Conservation (phyloP, 2,888 invertebrate species). For the Erynnis tages region DNA sequence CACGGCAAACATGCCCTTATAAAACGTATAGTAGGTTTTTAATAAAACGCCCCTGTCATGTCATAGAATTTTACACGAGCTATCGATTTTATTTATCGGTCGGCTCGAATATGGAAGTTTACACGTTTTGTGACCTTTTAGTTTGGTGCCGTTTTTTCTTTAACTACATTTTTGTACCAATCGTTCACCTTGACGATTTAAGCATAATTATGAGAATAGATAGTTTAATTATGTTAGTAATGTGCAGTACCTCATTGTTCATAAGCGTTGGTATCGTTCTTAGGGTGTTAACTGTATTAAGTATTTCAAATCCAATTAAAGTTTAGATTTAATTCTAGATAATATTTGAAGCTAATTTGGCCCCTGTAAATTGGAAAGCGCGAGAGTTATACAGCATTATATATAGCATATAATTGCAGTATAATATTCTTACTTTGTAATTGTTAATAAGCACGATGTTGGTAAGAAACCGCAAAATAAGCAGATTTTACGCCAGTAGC, state of each 20-base stretch:
- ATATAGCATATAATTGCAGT: background rate
- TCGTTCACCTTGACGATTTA: too few species aligned
- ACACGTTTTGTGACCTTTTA: slow-evolving; percentile 9
- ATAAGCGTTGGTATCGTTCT: too few species aligned
- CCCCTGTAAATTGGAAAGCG: too few species aligned
- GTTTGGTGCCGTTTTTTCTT: background rate
- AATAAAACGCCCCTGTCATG: slow-evolving; percentile 57
- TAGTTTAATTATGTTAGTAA: too few species aligned
- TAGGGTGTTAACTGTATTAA: too few species aligned
- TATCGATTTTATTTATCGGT: slow-evolving; percentile 38
- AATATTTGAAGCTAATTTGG: too few species aligned
- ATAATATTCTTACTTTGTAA: slow-evolving; percentile 19
- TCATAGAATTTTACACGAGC: slow-evolving; percentile 51
- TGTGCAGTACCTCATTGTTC: too few species aligned
- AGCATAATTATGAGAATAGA: too few species aligned
- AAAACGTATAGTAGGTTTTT: slow-evolving; percentile 56
- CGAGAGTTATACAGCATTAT: too few species aligned
- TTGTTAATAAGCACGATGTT: slow-evolving; percentile 23
- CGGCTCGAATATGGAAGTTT: background rate
- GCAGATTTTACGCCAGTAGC: slow-evolving; percentile 25
- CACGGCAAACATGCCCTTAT: slow-evolving; percentile 74
- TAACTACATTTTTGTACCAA: background rate
- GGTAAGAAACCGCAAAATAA: slow-evolving; percentile 24
- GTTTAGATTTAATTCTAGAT: too few species aligned
- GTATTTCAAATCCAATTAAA: too few species aligned